phyloP scores from a whole-genome alignment of 53 echinoderm and acorn worm species.

The Pentamera pediparva region DNA sequence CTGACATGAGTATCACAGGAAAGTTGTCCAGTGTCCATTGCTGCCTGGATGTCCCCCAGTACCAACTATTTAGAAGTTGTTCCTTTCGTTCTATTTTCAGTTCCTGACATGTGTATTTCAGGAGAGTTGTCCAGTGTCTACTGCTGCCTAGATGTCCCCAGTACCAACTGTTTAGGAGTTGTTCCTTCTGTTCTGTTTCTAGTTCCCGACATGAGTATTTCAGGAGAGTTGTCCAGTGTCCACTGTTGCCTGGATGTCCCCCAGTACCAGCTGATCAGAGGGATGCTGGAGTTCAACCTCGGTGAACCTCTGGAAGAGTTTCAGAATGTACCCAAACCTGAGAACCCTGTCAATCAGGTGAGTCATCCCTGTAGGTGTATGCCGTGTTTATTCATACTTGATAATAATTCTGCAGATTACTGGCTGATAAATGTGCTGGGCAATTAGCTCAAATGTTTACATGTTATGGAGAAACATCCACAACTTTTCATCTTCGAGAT shows the following conservation, averaged over 20 bases:
- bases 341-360: conserved; percentile 80
- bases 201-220: conserved; percentile 94
- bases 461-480: too few species aligned
- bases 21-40: conserved; percentile 91
- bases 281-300: conserved; percentile 93
- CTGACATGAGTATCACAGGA: conserved; percentile 90
- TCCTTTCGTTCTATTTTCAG: not conserved
- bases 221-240: conserved; percentile 81
- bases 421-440: too few species aligned
- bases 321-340: conserved; percentile 60
- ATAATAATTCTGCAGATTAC: too few species aligned
- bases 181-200: not conserved
- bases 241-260: conserved; percentile 92
- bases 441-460: too few species aligned
- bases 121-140: not conserved
- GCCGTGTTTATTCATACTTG: too few species aligned
- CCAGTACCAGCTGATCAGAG: conserved; percentile 96
- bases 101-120: not conserved
- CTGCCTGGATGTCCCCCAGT: conserved; percentile 63
- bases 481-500: not conserved
- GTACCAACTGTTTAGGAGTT: too few species aligned
- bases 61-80: not conserved
- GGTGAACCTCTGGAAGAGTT: conserved; percentile 96
- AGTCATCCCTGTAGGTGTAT: not conserved
- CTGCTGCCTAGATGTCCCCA: not conserved